Evolutionary conservation across 2,113 vertebrate species (phyloP).

Genomic region (Daubentonia madagascariensis): DNA sequence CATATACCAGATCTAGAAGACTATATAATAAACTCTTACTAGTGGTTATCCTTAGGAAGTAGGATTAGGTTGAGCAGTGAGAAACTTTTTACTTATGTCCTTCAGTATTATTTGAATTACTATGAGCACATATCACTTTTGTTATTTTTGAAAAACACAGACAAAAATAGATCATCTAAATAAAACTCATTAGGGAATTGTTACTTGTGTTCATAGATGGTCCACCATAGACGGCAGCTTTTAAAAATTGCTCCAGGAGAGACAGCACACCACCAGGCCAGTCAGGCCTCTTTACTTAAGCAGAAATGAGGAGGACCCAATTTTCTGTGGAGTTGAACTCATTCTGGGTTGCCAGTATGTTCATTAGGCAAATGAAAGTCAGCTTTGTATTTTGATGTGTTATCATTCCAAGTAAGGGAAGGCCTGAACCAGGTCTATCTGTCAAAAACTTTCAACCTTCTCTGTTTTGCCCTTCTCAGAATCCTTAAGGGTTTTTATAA

Average conservation of each 20-base stretch:
- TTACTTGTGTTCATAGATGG: background rate
- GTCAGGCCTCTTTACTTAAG: background rate
- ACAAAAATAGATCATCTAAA: background rate
- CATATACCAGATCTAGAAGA: background rate
- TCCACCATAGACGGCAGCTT: background rate
- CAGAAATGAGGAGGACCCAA: background rate
- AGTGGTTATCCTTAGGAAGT: background rate
- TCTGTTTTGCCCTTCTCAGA: background rate
- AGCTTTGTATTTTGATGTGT: background rate
- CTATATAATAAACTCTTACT: background rate
- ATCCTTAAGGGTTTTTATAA: background rate
- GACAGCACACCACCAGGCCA: background rate
- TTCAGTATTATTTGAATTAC: background rate
- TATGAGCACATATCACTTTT: background rate
- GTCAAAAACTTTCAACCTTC: background rate
- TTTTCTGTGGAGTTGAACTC: background rate
- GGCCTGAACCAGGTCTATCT: background rate
- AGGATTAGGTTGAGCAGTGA: background rate
- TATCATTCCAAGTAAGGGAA: background rate
- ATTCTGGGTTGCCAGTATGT: background rate
- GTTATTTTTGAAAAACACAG: background rate
- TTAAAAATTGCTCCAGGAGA: background rate
- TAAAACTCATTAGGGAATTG: background rate
- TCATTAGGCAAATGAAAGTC: background rate
- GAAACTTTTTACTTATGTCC: background rate